phyloP scores from a whole-genome alignment of 2,113 vertebrate genomes.

The Holacanthus passer region DNA sequence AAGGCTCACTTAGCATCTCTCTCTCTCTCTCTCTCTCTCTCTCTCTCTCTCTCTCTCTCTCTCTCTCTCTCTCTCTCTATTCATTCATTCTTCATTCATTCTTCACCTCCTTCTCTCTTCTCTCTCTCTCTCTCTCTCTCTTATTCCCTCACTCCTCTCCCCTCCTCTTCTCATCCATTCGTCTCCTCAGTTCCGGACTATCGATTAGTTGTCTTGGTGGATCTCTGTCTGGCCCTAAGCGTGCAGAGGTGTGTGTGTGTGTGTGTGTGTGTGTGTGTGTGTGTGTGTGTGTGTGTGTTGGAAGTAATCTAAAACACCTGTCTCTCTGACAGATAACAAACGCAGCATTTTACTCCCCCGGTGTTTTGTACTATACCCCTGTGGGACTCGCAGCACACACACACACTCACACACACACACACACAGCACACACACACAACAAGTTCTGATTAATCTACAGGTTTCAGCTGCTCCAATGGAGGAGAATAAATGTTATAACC shows the following conservation, averaged over 20 bases:
- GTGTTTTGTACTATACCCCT: constrained; percentile 77
- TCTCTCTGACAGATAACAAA: constrained; percentile 85
- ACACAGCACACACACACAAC: constrained; percentile 43
- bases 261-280: constrained; percentile 36
- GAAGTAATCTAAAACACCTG: constrained; percentile 82
- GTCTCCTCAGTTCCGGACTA: constrained; percentile 71
- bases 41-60: constrained; percentile 9
- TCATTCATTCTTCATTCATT: constrained; percentile 48
- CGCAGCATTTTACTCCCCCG: constrained; percentile 78
- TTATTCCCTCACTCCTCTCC: constrained; percentile 27
- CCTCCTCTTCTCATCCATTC: constrained; percentile 58
- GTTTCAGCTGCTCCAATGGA: constrained; percentile 48
- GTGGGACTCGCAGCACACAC: constrained; percentile 47
- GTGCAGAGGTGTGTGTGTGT: constrained; percentile 38
- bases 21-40: constrained; percentile 42
- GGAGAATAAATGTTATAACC: constrained; percentile 64
- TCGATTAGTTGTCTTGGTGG: constrained; percentile 85
- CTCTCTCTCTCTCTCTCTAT: constrained; percentile 35
- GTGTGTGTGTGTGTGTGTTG: constrained; percentile 64
- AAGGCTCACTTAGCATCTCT: constrained; percentile 81
- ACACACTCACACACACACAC: constrained; percentile 18
- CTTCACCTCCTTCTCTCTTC: constrained; percentile 21
- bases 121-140: constrained; percentile 15
- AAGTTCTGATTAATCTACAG: constrained; percentile 70
- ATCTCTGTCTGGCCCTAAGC: constrained; percentile 77